These are phyloP conservation scores for Drosophila melanosoma DNA, from an alignment of 2,888 invertebrate genomes.

Conservation along the genomic window DNA sequence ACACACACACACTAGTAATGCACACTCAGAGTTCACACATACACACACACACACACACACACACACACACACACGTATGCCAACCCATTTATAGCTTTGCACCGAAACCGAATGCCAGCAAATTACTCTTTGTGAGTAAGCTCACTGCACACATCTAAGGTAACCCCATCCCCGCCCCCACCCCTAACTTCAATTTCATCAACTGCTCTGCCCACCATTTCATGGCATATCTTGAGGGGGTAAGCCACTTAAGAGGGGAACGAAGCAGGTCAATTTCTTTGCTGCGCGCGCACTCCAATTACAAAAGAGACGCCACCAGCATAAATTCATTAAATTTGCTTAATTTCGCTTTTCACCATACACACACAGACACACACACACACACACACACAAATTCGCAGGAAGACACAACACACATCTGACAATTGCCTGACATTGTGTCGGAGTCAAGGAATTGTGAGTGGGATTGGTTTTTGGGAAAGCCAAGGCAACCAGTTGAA, in stretches of 20 bases:
- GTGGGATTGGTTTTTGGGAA: slow-evolving; percentile 33
- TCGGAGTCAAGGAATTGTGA: slow-evolving; percentile 41
- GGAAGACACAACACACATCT: slow-evolving; percentile 8
- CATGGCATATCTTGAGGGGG: slow-evolving; percentile 12
- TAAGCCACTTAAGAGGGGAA: slow-evolving; percentile 69
- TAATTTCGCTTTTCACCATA: slow-evolving; percentile 72
- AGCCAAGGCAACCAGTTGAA: slow-evolving; percentile 77
- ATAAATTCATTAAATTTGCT: slow-evolving; percentile 82
- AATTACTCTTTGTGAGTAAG: slow-evolving; percentile 62
- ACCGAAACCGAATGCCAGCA: slow-evolving; percentile 51
- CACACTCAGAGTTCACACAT: background rate
- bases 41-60: slow-evolving; percentile 7
- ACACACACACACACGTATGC: slow-evolving; percentile 10
- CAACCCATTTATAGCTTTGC: slow-evolving; percentile 34
- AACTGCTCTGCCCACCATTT: background rate
- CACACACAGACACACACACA: slow-evolving; percentile 19
- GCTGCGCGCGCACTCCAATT: slow-evolving; percentile 76
- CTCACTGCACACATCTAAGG: slow-evolving; percentile 49
- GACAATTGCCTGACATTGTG: slow-evolving; percentile 53
- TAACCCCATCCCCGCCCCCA: background rate
- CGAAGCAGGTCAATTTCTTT: slow-evolving; percentile 76
- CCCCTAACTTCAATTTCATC: background rate
- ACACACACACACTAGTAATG: slow-evolving; percentile 19
- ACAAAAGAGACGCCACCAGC: slow-evolving; percentile 80
- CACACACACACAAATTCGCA: slow-evolving; percentile 2